These are phyloP conservation scores for Hyphantria cunea DNA, from an alignment of 1,140 invertebrate genomes.

Conservation along the genomic window DNA sequence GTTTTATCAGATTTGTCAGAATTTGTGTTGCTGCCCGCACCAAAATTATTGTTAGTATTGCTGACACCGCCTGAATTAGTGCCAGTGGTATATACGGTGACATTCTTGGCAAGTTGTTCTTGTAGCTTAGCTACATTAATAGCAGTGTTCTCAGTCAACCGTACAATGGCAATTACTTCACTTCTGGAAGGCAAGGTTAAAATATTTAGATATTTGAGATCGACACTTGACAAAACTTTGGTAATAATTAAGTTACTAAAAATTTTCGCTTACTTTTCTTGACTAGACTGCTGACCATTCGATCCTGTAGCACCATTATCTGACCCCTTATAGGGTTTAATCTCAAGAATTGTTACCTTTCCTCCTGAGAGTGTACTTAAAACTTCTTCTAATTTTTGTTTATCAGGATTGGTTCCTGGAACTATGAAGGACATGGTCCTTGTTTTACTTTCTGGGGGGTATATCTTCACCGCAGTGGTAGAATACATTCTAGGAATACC, in stretches of 20 bases:
- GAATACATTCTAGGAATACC: conserved; percentile 88
- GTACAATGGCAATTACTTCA: conserved; percentile 88
- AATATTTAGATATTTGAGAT: background rate
- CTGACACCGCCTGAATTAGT: conserved; percentile 22
- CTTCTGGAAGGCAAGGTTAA: conserved; percentile 67
- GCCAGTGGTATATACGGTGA: conserved; percentile 65
- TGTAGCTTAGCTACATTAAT: conserved; percentile 87
- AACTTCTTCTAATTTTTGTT: conserved; percentile 86
- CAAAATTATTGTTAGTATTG: conserved; percentile 1
- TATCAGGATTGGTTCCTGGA: conserved; percentile 87
- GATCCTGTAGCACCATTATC: conserved; percentile 77
- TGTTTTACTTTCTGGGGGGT: conserved; percentile 85
- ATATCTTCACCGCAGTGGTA: conserved; percentile 85
- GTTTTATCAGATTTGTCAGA: conserved; percentile 39
- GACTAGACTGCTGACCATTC: conserved; percentile 66
- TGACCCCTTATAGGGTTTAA: conserved; percentile 85
- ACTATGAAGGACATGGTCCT: conserved; percentile 90
- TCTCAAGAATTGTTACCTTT: conserved; percentile 87
- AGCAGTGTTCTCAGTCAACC: conserved; percentile 85
- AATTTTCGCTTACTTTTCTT: conserved; percentile 64
- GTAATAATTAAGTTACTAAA: no score
- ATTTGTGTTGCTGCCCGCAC: background rate
- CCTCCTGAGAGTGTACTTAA: conserved; percentile 89
- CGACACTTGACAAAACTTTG: no score
- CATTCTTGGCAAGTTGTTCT: conserved; percentile 83